phyloP scores from a whole-genome alignment of 2,888 invertebrate genomes.

The Acheta domesticus region DNA sequence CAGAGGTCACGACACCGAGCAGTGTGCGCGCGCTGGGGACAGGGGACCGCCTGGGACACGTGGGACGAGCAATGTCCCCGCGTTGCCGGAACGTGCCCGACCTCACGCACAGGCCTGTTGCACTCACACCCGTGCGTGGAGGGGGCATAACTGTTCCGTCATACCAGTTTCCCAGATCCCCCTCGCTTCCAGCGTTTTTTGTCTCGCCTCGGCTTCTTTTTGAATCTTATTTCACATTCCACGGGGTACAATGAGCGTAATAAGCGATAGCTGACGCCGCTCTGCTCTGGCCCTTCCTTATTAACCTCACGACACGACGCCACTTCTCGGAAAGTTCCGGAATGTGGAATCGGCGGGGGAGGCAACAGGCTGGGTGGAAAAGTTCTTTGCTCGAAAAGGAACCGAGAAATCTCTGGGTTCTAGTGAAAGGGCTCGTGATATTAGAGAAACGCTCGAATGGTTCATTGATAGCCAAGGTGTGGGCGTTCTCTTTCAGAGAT shows the following conservation, averaged over 20 bases:
- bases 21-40: too few species aligned
- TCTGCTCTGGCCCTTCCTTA: too few species aligned
- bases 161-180: neutral
- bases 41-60: too few species aligned
- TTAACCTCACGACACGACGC: neutral
- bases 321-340: constrained; percentile 12
- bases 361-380: neutral
- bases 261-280: neutral
- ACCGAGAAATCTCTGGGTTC: too few species aligned
- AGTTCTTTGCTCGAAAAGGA: neutral
- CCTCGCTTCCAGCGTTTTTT: neutral
- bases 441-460: too few species aligned
- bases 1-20: too few species aligned
- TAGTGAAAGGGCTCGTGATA: too few species aligned
- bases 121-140: neutral
- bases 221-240: constrained; percentile 18
- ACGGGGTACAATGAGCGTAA: neutral
- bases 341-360: neutral
- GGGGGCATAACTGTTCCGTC: neutral
- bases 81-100: too few species aligned
- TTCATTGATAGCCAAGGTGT: too few species aligned
- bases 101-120: too few species aligned
- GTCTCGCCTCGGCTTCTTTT: neutral
- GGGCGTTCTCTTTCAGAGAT: too few species aligned
- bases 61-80: too few species aligned